Evolutionary conservation across 2,113 vertebrate species (phyloP), one percentile per base, ranked within the genome.

Genomic region (Semicossyphus pulcher): DNA sequence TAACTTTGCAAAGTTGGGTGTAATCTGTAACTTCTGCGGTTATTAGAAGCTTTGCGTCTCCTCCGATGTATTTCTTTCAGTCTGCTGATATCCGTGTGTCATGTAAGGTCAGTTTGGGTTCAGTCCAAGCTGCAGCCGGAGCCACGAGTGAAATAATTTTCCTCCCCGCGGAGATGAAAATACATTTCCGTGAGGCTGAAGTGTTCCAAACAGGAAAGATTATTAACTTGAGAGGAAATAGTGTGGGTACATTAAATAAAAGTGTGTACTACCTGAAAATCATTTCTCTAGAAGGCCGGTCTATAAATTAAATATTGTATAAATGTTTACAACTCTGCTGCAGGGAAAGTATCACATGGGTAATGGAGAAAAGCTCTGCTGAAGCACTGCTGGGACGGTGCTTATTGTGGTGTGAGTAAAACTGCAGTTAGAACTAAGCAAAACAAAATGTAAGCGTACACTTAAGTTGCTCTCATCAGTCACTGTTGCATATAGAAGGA

Each of bases 271-370:
- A 26, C 11, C 14, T 5, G 10, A 39, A 18, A 8, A 11, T 7
- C 12, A 10, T 42, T 12, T 41, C 36, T n/a, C 45, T n/a, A 26
- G 12, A 26, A 28, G 11, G 10, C 3, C 39, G 23, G 32, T 51
- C 5, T 42, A 44, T 53, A 54, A 41, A 67, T 32, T 31, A 54
- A 8, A 34, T 63, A 18, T 36, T 64, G 5, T 53, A 54, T 56
- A 45, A 45, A 45, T 12, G 28, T 48, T 51, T 72, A 41, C n/a
- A 32, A 10, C 18, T 6, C 9, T 54, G 25, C 26, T 5, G 9
- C n/a, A 51, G 14, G 47, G 32, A 7, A 12, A 39, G 18, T n/a
- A 10, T 41, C 26, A 15, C 5, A 26, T 36, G 16, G 21, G n/a
- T 49, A 48, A 20, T 58, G 11, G 31, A 48, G 7, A 34, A n/a